Conservation (phyloP, 2,797 vertebrate genomes). For the Phalanger gymnotis region DNA sequence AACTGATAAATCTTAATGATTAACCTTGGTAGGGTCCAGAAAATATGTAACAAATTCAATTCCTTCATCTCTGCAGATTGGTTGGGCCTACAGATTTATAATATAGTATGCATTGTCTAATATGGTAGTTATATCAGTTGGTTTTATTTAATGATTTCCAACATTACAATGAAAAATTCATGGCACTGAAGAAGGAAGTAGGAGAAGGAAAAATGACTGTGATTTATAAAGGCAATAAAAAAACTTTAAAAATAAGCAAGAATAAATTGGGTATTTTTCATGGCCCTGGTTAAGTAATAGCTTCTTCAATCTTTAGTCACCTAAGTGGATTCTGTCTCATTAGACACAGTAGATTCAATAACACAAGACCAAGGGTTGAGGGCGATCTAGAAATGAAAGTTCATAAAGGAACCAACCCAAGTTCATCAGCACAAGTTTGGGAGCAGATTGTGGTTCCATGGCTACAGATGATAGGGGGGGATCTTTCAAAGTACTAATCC, state of each 20-base stretch:
- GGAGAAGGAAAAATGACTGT: background rate
- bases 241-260: background rate
- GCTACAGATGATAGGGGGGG: background rate
- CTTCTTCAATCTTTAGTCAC: background rate
- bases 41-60: background rate
- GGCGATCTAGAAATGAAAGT: background rate
- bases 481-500: background rate
- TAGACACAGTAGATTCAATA: background rate
- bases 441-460: background rate
- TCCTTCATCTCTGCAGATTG: background rate
- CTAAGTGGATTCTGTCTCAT: background rate
- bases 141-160: background rate
- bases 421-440: background rate
- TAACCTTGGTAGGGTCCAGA: background rate
- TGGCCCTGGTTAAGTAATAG: background rate
- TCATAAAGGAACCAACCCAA: background rate
- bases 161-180: background rate
- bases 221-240: background rate
- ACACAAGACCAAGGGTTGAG: background rate
- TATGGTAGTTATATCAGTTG: background rate
- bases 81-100: background rate
- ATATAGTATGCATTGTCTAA: background rate
- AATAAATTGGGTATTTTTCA: background rate
- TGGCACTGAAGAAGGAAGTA: background rate
- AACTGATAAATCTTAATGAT: background rate